A percentile compares a stretch with the other conserved stretches of the same genome.
phyloP scores from a whole-genome alignment of 2,113 vertebrate genomes.

The Anhinga rufa region DNA sequence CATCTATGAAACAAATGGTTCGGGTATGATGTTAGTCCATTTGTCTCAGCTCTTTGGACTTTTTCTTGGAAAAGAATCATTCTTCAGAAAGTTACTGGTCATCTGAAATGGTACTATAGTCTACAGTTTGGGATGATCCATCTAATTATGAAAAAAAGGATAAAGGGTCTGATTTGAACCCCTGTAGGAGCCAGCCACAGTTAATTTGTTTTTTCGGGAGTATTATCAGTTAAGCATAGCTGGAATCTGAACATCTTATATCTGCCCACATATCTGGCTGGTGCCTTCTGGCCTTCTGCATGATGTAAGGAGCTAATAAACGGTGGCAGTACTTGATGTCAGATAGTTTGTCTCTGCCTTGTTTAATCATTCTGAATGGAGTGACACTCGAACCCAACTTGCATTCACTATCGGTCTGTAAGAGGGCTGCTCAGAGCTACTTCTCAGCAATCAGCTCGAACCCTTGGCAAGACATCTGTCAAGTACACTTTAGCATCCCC shows the following conservation, averaged over 20 bases:
- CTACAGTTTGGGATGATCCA: background rate
- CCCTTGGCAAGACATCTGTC: constrained; percentile 51
- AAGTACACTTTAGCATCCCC: background rate
- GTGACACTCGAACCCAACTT: constrained; percentile 24
- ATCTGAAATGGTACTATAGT: background rate
- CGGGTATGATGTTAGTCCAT: background rate
- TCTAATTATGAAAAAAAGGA: background rate
- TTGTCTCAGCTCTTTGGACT: background rate
- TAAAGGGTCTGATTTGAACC: background rate
- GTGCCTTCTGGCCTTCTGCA: background rate
- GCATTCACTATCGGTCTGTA: background rate
- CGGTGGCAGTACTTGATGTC: constrained; percentile 28
- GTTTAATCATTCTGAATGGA: constrained; percentile 50
- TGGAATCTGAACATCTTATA: background rate
- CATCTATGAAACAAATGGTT: background rate
- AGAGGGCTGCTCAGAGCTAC: constrained; percentile 29
- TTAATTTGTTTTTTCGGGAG: background rate
- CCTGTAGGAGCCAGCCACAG: background rate
- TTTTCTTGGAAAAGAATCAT: background rate
- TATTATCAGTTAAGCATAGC: background rate
- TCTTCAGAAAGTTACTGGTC: background rate
- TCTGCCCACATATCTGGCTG: background rate
- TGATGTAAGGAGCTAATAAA: constrained; percentile 34
- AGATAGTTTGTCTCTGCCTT: constrained; percentile 53
- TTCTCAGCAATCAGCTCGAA: constrained; percentile 25